phyloP scores from a whole-genome alignment of 2,888 invertebrate genomes.

The Zhuqinia jingwanae region DNA sequence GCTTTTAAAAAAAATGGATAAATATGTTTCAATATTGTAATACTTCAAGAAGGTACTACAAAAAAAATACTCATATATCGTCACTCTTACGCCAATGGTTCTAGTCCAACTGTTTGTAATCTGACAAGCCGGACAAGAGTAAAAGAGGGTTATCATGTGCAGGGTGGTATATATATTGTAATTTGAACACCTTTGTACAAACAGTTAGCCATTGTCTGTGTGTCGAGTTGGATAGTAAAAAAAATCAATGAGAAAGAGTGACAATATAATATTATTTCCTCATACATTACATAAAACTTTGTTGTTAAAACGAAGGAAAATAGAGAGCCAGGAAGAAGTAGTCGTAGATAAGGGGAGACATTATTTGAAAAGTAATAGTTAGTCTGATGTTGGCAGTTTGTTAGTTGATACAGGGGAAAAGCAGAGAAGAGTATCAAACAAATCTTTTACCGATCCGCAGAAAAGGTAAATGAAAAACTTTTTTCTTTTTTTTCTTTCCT shows the following conservation, averaged over 20 bases:
- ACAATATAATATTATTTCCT: not conserved
- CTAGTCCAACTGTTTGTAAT: not conserved
- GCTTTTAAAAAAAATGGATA: not conserved
- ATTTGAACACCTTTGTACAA: conserved; percentile 20
- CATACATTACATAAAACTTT: not conserved
- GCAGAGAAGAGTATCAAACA: too few relatives aligned
- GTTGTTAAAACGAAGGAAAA: not conserved
- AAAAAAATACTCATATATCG: not conserved
- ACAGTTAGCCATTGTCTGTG: not conserved
- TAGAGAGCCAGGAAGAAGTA: not conserved
- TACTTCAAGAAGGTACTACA: not conserved
- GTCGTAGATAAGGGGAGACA: not conserved
- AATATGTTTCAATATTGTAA: too few relatives aligned
- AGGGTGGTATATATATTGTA: not conserved
- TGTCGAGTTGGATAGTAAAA: not conserved
- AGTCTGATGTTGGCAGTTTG: conserved; percentile 28
- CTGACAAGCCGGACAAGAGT: not conserved
- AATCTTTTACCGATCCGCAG: too few relatives aligned
- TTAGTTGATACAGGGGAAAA: not conserved
- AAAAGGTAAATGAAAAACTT: too few relatives aligned
- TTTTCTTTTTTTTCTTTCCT: too few relatives aligned
- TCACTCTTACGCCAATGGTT: not conserved
- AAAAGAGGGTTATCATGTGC: too few relatives aligned
- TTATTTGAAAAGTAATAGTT: not conserved
- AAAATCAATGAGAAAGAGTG: conserved; percentile 14